phyloP scores from a whole-genome alignment of 2,113 vertebrate genomes.

The Macheiramphus alcinus region DNA sequence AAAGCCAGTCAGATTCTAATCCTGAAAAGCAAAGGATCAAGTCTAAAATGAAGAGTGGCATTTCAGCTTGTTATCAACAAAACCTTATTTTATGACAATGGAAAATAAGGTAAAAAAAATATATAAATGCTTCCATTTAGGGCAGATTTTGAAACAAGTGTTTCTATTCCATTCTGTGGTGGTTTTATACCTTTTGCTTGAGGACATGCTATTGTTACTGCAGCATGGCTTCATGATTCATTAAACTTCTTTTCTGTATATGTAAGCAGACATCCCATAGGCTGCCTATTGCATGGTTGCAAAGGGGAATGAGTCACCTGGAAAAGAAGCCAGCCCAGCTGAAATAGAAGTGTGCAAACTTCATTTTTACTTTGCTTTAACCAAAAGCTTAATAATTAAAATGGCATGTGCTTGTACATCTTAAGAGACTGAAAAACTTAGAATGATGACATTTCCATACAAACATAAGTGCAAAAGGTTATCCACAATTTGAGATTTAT shows the following conservation, averaged over 20 bases:
- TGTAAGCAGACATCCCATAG: neutral
- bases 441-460: neutral
- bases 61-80: neutral
- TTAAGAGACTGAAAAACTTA: neutral
- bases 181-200: neutral
- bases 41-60: neutral
- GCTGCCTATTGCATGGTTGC: neutral
- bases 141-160: neutral
- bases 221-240: neutral
- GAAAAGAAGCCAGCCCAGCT: neutral
- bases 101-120: neutral
- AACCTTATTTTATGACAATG: neutral
- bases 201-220: neutral
- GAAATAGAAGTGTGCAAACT: neutral
- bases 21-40: neutral
- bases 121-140: neutral
- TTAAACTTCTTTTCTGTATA: neutral
- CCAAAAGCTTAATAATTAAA: neutral
- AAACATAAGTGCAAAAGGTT: neutral
- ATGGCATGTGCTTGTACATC: neutral
- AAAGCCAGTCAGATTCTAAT: neutral
- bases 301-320: neutral
- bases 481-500: neutral
- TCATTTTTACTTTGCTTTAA: neutral
- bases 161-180: neutral